Evolutionary conservation across 1,140 invertebrate genomes (phyloP), one percentile per base, ranked within the genome.

Genomic region (Drosophila ambigua): DNA sequence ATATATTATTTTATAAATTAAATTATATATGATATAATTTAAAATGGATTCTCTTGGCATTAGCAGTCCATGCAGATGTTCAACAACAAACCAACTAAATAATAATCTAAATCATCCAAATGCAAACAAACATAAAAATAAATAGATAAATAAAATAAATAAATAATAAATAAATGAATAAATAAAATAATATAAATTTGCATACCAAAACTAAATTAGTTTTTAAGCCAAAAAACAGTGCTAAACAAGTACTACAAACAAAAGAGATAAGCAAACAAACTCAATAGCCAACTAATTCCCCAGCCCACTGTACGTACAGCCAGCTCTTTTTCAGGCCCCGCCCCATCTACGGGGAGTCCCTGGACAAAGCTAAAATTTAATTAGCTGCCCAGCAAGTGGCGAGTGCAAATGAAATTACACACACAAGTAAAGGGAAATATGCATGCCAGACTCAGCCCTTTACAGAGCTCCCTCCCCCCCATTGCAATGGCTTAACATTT

Each of bases 311-410:
- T 8, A 31, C 28, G 7, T 8, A 31, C 31, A 31, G 31, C 24
- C 11, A 28, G 23, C 9, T 7, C 11, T 26, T 41, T 26, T 41
- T 66, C 16, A 15, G 55, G 8, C 28, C 20, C 16, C 11, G 4
- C 35, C 7, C n/a, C 15, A 20, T 20, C 43, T 28, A 15, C 23
- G 0, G 23, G 23, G 4, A 11, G 67, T 87, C 82, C 82, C 82
- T 65, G 82, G 83, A 88, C 82, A 88, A 87, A 87, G 82, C 82
- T 87, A 76, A 87, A 87, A 87, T 87, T 87, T 87, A 87, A 87
- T 87, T 87, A 87, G 82, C 83, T 81, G 79, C 78, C 57, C 71
- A 79, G 82, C 82, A 87, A 87, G 83, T 82, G 83, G 83, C 82
- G 79, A 78, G 82, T 87, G 78, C 83, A 87, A 87, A 87, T 87